Conservation (phyloP, 1,140 invertebrate species). For the Apis laboriosa region DNA sequence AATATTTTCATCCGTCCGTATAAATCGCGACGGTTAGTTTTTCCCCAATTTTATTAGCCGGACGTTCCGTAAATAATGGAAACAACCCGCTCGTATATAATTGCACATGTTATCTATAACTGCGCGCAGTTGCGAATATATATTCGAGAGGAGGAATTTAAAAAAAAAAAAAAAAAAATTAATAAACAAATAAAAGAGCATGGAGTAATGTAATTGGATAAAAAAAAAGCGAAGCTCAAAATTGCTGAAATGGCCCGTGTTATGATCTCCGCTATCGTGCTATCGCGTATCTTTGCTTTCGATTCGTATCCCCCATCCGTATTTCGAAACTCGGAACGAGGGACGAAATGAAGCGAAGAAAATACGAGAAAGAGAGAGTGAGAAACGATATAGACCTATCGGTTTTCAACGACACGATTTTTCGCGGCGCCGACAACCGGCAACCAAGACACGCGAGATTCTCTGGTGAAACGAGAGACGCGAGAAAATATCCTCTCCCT, state of each 20-base stretch:
- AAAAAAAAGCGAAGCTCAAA: background rate
- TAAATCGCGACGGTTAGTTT: slow-evolving; percentile 41
- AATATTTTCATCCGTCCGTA: slow-evolving; percentile 51
- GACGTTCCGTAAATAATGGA: slow-evolving; percentile 46
- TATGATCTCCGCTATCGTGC: background rate
- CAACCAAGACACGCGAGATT: slow-evolving; percentile 8
- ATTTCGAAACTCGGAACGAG: background rate
- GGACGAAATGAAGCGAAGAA: background rate
- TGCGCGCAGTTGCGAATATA: slow-evolving; percentile 39
- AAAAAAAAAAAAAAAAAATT: background rate
- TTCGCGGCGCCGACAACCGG: background rate
- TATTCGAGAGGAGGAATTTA: background rate
- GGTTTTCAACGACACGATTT: slow-evolving; percentile 21
- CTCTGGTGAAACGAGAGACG: slow-evolving; percentile 1
- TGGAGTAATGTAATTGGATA: slow-evolving; percentile 6
- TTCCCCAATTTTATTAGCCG: slow-evolving; percentile 46
- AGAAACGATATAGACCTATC: background rate
- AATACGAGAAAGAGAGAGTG: no score
- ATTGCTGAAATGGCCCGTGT: slow-evolving; percentile 23
- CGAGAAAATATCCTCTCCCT: background rate
- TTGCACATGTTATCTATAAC: slow-evolving; percentile 35
- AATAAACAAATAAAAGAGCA: background rate
- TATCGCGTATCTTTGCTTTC: no score
- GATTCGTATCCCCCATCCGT: background rate
- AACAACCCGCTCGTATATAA: slow-evolving; percentile 41